These are phyloP conservation scores for Eclectus roratus DNA, from an alignment of 2,113 vertebrate species.

Conservation along the genomic window DNA sequence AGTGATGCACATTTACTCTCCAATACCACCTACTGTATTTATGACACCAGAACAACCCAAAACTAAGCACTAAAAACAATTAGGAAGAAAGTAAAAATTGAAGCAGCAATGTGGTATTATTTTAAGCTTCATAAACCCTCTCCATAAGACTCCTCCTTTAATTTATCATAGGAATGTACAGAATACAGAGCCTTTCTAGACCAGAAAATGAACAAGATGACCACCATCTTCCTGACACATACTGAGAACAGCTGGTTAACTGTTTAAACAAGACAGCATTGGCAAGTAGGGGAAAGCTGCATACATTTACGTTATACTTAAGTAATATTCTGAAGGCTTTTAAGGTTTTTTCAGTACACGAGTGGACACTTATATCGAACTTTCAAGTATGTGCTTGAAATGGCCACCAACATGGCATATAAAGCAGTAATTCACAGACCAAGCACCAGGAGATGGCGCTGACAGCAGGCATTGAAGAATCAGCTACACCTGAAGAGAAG, in stretches of 20 bases:
- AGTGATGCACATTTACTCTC: neutral
- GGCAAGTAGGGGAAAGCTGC: neutral
- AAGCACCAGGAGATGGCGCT: neutral
- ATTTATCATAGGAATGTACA: neutral
- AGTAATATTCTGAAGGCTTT: neutral
- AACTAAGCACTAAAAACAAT: neutral
- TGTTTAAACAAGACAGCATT: neutral
- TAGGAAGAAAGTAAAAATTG: neutral
- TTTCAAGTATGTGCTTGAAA: accelerated
- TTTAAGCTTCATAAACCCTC: neutral
- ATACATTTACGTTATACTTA: neutral
- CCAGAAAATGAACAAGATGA: neutral
- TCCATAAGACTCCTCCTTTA: neutral
- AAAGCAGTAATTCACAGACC: neutral
- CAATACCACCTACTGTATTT: neutral
- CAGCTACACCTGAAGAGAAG: neutral
- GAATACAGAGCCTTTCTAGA: neutral
- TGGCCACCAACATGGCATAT: accelerated
- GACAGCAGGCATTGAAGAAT: neutral
- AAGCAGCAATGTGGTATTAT: neutral
- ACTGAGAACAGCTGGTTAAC: neutral
- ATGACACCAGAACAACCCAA: neutral
- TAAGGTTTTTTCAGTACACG: neutral
- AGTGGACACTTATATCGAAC: neutral
- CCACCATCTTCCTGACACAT: accelerated